A percentile compares a stretch with the other conserved stretches of the same genome.
Conservation (phyloP, 2,113 vertebrate genomes). For the Phoenicopterus ruber region DNA sequence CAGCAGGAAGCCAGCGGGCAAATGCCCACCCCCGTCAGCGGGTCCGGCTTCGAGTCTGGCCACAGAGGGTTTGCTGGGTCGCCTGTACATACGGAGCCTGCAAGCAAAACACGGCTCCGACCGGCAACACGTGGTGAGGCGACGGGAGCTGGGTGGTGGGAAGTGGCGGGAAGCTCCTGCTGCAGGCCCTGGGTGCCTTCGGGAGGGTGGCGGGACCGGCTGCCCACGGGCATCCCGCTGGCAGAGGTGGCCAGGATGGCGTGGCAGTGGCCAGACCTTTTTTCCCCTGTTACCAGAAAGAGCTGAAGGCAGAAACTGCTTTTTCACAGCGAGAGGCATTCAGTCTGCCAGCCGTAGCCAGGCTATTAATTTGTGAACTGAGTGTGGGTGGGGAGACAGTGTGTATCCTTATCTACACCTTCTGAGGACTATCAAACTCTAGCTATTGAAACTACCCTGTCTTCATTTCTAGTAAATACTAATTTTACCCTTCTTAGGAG, state of each 20-base stretch:
- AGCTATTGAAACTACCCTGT: not conserved
- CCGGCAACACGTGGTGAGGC: fast-evolving
- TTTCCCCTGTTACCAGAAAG: not conserved
- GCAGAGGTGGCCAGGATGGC: fast-evolving
- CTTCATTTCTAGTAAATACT: constrained; percentile 49
- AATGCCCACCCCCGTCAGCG: fast-evolving
- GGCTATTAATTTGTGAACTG: constrained; percentile 26
- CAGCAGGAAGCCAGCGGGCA: fast-evolving
- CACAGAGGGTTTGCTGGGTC: not conserved
- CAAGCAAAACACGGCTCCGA: not conserved
- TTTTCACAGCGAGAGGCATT: not conserved
- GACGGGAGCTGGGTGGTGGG: fast-evolving
- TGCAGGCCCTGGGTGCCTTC: not conserved
- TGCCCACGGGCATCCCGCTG: fast-evolving
- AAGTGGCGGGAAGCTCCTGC: not conserved
- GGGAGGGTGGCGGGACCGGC: not conserved
- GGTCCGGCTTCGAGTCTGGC: not conserved
- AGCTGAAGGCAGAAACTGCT: not conserved
- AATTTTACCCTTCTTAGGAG: not conserved
- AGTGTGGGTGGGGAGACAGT: constrained; percentile 10
- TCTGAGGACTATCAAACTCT: not conserved
- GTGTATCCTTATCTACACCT: not conserved
- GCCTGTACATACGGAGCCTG: fast-evolving
- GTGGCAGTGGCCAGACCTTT: not conserved
- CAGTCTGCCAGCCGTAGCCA: not conserved